Percentiles rank a stretch among this genome's conserved stretches.
These are phyloP conservation scores for Labia minor DNA, from an alignment of 2,888 invertebrate genomes.

Conservation along the genomic window DNA sequence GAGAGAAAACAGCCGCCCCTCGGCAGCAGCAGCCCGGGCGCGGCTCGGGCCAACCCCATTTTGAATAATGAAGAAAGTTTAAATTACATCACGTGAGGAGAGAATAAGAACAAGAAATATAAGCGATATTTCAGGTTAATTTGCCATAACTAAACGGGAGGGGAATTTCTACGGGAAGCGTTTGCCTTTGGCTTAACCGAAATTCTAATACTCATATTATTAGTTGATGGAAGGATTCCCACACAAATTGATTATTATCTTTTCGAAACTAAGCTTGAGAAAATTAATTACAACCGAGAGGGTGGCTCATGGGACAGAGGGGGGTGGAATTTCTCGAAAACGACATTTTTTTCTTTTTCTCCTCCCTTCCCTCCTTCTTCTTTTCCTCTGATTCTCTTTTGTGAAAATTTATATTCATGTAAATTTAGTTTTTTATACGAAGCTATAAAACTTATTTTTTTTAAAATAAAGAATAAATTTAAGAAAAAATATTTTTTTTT, in stretches of 20 bases:
- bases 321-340: too few relatives aligned
- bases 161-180: not conserved
- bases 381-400: too few relatives aligned
- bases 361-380: too few relatives aligned
- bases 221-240: not conserved
- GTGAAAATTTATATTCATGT: too few relatives aligned
- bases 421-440: too few relatives aligned
- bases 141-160: slow-evolving; percentile 5
- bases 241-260: slow-evolving; percentile 1
- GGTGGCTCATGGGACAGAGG: not conserved
- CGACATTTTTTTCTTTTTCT: too few relatives aligned
- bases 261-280: slow-evolving; percentile 1
- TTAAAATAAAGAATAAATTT: too few relatives aligned
- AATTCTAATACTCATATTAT: slow-evolving; percentile 7
- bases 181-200: not conserved
- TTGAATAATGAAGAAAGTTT: slow-evolving; percentile 13
- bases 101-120: slow-evolving; percentile 13
- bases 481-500: too few relatives aligned
- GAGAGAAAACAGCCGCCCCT: not conserved
- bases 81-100: slow-evolving; percentile 7
- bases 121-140: slow-evolving; percentile 13
- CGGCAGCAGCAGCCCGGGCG: not conserved
- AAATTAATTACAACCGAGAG: not conserved
- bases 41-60: not conserved
- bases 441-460: too few relatives aligned